Conservation (phyloP, 2,797 vertebrate genomes). For the Crocodylus rhombifer region DNA sequence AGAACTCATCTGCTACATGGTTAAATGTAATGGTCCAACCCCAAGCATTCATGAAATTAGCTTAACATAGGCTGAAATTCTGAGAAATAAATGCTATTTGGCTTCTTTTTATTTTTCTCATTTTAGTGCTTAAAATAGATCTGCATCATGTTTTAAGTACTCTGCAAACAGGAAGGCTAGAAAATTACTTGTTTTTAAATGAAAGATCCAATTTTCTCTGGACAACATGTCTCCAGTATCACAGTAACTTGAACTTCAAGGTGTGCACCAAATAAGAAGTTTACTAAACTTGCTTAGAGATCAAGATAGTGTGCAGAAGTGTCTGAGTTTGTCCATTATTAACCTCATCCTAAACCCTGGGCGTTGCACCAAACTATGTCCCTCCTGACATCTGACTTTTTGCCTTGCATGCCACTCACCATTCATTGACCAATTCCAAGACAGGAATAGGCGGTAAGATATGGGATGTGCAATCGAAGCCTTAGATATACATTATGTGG, state of each 20-base stretch:
- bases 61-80: neutral
- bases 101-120: neutral
- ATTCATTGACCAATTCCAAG: too few species aligned
- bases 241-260: neutral
- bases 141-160: neutral
- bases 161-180: neutral
- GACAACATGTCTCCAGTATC: neutral
- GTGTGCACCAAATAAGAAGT: neutral
- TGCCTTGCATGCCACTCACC: neutral
- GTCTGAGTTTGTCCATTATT: neutral
- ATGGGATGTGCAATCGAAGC: too few species aligned
- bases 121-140: too few species aligned
- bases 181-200: neutral
- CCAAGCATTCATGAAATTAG: too few species aligned
- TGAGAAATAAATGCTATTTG: neutral
- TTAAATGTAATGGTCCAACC: neutral
- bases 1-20: neutral
- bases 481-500: too few species aligned
- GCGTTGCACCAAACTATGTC: neutral
- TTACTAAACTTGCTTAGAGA: too few species aligned
- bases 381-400: neutral
- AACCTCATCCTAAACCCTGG: neutral
- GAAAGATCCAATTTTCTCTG: too few species aligned
- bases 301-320: neutral
- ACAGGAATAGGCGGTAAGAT: too few species aligned